phyloP scores from a whole-genome alignment of 2,113 vertebrate species.

The Pavo muticus region DNA sequence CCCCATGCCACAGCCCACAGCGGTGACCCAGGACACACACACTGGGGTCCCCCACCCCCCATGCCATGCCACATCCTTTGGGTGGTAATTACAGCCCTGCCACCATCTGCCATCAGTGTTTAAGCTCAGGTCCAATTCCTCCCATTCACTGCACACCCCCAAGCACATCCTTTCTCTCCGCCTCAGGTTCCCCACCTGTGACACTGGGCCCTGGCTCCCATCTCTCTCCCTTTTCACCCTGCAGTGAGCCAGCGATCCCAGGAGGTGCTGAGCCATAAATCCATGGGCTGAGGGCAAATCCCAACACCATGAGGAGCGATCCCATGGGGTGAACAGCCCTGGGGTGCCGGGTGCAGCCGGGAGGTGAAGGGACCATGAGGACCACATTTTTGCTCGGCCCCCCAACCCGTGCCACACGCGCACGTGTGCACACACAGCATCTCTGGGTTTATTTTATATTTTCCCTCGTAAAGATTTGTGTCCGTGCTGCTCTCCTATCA shows the following conservation, averaged over 20 bases:
- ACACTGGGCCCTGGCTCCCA: neutral
- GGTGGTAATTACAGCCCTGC: neutral
- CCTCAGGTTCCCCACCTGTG: neutral
- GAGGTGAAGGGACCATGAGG: neutral
- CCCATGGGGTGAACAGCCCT: neutral
- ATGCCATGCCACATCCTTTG: fast-evolving
- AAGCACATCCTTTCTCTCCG: neutral
- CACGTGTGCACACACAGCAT: neutral
- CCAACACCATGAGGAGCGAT: neutral
- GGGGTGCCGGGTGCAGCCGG: neutral
- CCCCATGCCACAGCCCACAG: fast-evolving
- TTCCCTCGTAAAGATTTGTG: constrained; percentile 80
- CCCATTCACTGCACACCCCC: neutral
- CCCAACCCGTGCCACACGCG: neutral
- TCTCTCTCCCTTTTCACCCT: neutral
- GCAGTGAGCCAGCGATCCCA: neutral
- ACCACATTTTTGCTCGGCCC: neutral
- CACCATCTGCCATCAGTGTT: neutral
- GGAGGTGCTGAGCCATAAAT: neutral
- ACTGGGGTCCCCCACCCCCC: neutral
- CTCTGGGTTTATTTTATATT: constrained; percentile 78
- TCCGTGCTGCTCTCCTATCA: constrained; percentile 76
- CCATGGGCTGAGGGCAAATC: neutral
- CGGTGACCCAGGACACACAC: fast-evolving
- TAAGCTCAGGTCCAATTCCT: neutral